Evolutionary conservation across 53 echinoderm and acorn worm species (phyloP).

Genomic region (Holothuria leucospilota): DNA sequence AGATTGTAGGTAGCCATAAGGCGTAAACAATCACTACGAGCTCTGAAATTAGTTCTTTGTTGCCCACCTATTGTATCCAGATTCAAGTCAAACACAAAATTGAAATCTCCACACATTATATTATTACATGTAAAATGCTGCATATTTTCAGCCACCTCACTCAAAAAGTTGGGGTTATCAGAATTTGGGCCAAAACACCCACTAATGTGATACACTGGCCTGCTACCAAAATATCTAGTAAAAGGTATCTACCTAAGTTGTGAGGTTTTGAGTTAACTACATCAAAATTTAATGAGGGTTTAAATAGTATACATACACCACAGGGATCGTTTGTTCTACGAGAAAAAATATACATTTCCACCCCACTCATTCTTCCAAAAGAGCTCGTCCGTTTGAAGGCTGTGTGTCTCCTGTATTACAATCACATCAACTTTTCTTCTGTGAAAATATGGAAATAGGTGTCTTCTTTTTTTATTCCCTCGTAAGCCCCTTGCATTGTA

Average conservation of each 20-base stretch:
- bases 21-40: background rate
- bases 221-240: background rate
- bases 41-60: slow-evolving; percentile 10
- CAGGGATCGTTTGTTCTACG: too few relatives aligned
- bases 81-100: too few relatives aligned
- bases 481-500: too few relatives aligned
- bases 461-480: too few relatives aligned
- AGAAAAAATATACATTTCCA: too few relatives aligned
- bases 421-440: too few relatives aligned
- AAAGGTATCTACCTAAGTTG: background rate
- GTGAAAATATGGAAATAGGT: too few relatives aligned
- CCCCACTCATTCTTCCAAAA: too few relatives aligned
- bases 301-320: background rate
- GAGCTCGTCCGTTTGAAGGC: too few relatives aligned
- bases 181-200: background rate
- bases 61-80: slow-evolving; percentile 22
- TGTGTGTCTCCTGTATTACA: too few relatives aligned
- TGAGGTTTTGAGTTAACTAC: background rate
- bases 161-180: background rate
- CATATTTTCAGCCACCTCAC: background rate
- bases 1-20: background rate
- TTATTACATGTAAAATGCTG: background rate
- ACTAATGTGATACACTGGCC: background rate
- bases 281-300: background rate
- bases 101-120: background rate